phyloP scores from a whole-genome alignment of 2,888 invertebrate genomes.

The Deilephila porcellus region DNA sequence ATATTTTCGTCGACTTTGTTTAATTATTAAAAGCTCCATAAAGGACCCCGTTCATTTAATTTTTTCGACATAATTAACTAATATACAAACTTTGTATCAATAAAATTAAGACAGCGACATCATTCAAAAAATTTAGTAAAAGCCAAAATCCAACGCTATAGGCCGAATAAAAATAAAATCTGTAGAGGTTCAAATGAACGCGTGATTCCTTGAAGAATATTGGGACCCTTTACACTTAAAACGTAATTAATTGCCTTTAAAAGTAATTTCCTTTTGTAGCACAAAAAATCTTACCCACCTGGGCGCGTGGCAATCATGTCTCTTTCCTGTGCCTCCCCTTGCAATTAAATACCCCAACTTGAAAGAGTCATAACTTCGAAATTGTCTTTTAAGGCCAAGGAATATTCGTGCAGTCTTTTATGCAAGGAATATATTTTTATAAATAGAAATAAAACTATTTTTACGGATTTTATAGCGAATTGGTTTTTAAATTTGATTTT shows the following conservation, averaged over 20 bases:
- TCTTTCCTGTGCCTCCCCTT: conserved; percentile 67
- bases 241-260: conserved; percentile 45
- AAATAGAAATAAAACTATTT: no score
- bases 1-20: no score
- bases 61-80: no score
- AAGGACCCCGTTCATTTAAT: no score
- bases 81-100: no score
- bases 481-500: no score
- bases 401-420: background rate
- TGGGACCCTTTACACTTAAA: conserved; percentile 20
- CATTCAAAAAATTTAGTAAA: background rate
- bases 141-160: background rate
- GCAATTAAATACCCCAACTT: conserved; percentile 45
- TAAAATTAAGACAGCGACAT: no score
- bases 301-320: conserved; percentile 69
- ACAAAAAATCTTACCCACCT: conserved; percentile 68
- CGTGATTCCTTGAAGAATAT: conserved; percentile 7
- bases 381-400: conserved; percentile 28
- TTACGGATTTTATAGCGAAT: no score
- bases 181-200: background rate
- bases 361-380: conserved; percentile 45
- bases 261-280: conserved; percentile 58
- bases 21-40: no score
- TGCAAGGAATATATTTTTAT: background rate
- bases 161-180: background rate